Percentiles rank a stretch among this genome's conserved stretches.
Conservation (phyloP, 2,888 invertebrate genomes). For the Protophormia terraenovae region DNA sequence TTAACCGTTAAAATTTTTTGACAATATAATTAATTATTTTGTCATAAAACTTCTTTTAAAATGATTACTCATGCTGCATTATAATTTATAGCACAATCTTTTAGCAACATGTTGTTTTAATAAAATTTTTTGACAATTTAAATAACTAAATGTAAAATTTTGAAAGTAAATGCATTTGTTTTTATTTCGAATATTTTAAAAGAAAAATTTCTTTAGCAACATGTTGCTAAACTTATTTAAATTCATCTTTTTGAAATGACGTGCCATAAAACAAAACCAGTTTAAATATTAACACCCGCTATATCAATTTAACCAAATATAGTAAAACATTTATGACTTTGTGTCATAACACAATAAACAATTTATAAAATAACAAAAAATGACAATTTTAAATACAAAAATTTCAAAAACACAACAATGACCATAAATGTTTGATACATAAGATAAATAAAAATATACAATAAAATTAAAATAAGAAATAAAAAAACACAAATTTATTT, state of each 20-base stretch:
- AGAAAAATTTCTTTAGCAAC: not conserved
- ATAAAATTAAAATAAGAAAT: not conserved
- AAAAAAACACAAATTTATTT: constrained; percentile 1
- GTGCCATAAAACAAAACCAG: constrained; percentile 11
- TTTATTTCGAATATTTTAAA: not conserved
- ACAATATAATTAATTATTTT: too few species aligned
- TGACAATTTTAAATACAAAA: constrained; percentile 25
- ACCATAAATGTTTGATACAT: constrained; percentile 63
- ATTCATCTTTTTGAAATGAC: not conserved
- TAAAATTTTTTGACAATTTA: too few species aligned
- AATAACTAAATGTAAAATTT: too few species aligned
- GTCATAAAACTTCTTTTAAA: too few species aligned
- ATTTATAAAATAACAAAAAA: too few species aligned
- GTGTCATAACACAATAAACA: constrained; percentile 30
- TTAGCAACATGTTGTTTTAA: not conserved
- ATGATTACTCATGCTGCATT: too few species aligned
- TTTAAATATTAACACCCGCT: constrained; percentile 44
- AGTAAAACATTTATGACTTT: constrained; percentile 43
- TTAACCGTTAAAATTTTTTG: too few species aligned
- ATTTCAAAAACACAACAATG: constrained; percentile 30
- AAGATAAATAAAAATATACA: constrained; percentile 26
- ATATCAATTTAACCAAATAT: constrained; percentile 46
- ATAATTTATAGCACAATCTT: too few species aligned
- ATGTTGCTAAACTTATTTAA: constrained; percentile 30
- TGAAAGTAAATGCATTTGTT: not conserved